Conservation (phyloP, 2,113 vertebrate genomes). For the Vicugna pacos region DNA sequence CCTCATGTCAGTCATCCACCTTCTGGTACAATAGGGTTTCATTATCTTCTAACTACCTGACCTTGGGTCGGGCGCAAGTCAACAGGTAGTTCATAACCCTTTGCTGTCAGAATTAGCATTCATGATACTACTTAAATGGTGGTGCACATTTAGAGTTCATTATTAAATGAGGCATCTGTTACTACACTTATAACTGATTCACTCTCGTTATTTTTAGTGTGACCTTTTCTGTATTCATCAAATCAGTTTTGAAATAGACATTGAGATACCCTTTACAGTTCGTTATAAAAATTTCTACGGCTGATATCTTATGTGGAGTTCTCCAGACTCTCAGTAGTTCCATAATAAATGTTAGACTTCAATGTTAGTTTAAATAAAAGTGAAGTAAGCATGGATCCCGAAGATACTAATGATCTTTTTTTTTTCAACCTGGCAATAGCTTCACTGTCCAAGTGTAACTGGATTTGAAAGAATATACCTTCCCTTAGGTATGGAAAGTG, state of each 20-base stretch:
- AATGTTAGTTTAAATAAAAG: slow-evolving; percentile 79
- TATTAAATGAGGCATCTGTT: slow-evolving; percentile 91
- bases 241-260: slow-evolving; percentile 88
- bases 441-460: background rate
- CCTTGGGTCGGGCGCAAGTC: slow-evolving; percentile 83
- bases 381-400: slow-evolving; percentile 53
- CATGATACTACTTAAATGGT: slow-evolving; percentile 85
- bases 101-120: slow-evolving; percentile 88
- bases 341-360: slow-evolving; percentile 69
- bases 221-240: slow-evolving; percentile 91
- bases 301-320: slow-evolving; percentile 77
- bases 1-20: slow-evolving; percentile 83
- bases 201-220: slow-evolving; percentile 90
- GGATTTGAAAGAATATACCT: slow-evolving; percentile 48
- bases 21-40: slow-evolving; percentile 83
- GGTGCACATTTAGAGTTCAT: slow-evolving; percentile 87
- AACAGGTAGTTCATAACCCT: slow-evolving; percentile 88
- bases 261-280: slow-evolving; percentile 87
- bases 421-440: slow-evolving; percentile 16
- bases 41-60: slow-evolving; percentile 84
- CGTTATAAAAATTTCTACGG: slow-evolving; percentile 83
- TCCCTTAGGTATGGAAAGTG: slow-evolving; percentile 47
- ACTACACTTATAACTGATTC: slow-evolving; percentile 88
- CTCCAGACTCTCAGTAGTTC: slow-evolving; percentile 75
- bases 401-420: slow-evolving; percentile 69